Base-by-base conservation (phyloP, 2,888 invertebrate species). In the Caenorhabditis macrosperma region DNA sequence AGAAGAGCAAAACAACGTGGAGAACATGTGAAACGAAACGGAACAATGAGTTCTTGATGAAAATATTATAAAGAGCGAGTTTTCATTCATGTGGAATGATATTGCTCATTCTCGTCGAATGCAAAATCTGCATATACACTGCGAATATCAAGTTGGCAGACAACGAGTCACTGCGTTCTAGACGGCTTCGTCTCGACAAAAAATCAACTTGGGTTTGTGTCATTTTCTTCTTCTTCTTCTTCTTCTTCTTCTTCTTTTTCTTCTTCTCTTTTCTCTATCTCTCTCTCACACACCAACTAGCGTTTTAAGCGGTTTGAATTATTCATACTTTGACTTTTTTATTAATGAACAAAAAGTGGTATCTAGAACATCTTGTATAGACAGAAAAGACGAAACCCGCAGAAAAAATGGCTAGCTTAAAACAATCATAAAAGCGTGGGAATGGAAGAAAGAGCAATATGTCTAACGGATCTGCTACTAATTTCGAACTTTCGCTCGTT, bases 381-480 rank as follows among this genome's bases (percentile, higher is more conserved):
- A 48, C 55, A 72, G 52, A 60, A 72, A 41, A 46, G n/a, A 72
- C 20, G 2, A 35, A 52, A 74, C 74, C 74, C 74, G 74, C 33
- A 28, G 26, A n/a, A 44, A 59, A 41, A 74, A 74, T 74, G 64
- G 63, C 63, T 61, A 44, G 41, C 38, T 72, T 72, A 48, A 59
- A 74, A 74, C 71, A 52, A 46, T 61, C 44, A 61, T 71, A 71
- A 74, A 66, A 64, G 38, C 63, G 30, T 55, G 46, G 48, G 55
- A n/a, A n/a, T n/a, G n/a, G n/a, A 60, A 12, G 55, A 63, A 41
- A 57, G 26, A 33, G 63, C 55, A 72, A 63, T 64, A 38, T 57
- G 46, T 48, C 74, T 74, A 74, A 59, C 33, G 64, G 66, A 55
- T 74, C 64, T 74, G 74, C 59, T 59, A 74, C 74, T 74, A 74